phyloP scores from a whole-genome alignment of 64 coral and sea anemone genomes.

The Stichodactyla mertensii region DNA sequence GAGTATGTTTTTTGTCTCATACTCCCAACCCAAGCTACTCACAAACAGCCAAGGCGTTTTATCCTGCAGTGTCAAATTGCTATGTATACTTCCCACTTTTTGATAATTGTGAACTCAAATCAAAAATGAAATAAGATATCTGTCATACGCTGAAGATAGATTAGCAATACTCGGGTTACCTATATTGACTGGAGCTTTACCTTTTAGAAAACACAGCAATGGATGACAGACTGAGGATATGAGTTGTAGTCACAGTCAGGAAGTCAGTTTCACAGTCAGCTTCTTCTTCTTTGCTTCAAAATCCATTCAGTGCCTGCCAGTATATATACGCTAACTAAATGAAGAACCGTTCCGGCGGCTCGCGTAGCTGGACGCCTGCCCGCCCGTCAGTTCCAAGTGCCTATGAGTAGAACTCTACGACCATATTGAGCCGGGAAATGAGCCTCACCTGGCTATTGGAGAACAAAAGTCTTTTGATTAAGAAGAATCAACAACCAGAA shows the following conservation, averaged over 20 bases:
- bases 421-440: background rate
- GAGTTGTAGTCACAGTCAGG: no score
- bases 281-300: background rate
- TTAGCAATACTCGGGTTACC: background rate
- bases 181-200: background rate
- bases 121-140: background rate
- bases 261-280: no score
- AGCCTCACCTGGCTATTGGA: background rate
- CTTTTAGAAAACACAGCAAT: background rate
- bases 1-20: no score
- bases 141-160: background rate
- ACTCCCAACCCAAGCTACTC: no score
- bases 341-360: no score
- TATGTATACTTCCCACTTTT: background rate
- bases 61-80: background rate
- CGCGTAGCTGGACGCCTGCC: background rate
- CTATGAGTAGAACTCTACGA: background rate
- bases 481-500: background rate
- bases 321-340: background rate
- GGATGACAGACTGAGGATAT: background rate
- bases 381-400: conserved; percentile 1
- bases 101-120: background rate
- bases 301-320: background rate
- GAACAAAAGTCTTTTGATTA: conserved; percentile 13
- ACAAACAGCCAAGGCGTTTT: background rate